Percentiles rank a stretch among this genome's conserved stretches.
phyloP scores from a whole-genome alignment of 2,113 vertebrate species.

The Drymodes brunneopygia region DNA sequence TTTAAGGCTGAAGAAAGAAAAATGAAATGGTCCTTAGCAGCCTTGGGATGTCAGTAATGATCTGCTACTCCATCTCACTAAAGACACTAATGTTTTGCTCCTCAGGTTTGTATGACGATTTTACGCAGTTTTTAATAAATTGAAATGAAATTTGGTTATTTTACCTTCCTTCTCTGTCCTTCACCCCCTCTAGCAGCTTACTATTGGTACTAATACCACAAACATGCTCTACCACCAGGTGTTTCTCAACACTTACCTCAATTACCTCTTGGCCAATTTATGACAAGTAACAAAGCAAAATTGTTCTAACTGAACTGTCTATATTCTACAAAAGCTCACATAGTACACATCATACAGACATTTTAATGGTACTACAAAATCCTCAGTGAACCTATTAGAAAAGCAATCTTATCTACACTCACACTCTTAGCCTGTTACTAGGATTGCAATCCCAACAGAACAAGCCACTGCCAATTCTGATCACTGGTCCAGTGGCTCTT shows the following conservation, averaged over 20 bases:
- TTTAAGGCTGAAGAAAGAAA: not conserved
- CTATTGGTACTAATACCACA: not conserved
- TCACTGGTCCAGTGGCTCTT: accelerated
- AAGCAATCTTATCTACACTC: not conserved
- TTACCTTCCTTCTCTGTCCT: not conserved
- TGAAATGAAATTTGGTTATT: not conserved
- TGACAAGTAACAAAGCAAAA: not conserved
- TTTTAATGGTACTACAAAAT: not conserved
- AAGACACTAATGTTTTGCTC: not conserved
- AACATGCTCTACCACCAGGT: not conserved
- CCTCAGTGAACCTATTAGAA: not conserved
- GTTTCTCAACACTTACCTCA: not conserved
- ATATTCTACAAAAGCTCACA: not conserved
- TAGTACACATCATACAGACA: not conserved
- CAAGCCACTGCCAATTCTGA: not conserved
- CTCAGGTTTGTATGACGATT: not conserved
- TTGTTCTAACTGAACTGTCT: not conserved
- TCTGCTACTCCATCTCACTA: not conserved
- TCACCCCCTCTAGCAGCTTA: not conserved
- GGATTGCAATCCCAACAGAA: not conserved
- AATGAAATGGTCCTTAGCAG: not conserved
- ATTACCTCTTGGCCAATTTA: not conserved
- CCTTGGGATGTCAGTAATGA: not conserved
- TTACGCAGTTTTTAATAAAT: not conserved
- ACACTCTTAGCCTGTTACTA: not conserved